Base-by-base conservation (phyloP, 2,888 invertebrate genomes). In the Sussaba pulchella region DNA sequence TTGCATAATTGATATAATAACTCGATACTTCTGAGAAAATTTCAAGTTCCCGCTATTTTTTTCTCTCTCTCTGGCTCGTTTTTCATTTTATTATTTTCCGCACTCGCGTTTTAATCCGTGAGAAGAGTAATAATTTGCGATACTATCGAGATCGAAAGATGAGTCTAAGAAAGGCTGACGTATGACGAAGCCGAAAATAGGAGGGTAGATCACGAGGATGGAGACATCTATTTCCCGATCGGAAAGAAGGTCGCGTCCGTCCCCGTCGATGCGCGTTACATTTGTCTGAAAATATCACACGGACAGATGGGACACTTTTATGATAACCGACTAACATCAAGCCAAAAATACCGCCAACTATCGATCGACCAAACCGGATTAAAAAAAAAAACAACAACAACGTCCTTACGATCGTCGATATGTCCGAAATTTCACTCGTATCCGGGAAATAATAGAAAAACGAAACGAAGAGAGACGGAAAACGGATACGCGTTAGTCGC, bases 1-100 rank as follows among this genome's bases (percentile, higher is more conserved):
- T 86, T 87, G 61, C 87, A 86, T 87, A 87, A 89, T 89, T 87
- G 86, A 86, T 84, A 85, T 85, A 87, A 88, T 87, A 87, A 88
- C 83, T 83, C 85, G 84, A 83, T 80, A 80, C 74, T 73, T 50
- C 26, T 17, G 75, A 70, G 47, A 66, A 79, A 50, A 64, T 66
- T 69, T 24, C n/a, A 4, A 10, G 21, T 31, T 50, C 50, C n/a
- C 12, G 31, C 19, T 39, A 8, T 66, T 21, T 66, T 66, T 8
- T 26, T 10, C 26, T 0, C 10, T 50, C 10, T 39, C 43, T 54
- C 41, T 41, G 31, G 41, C 1, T 24, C n/a, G 5, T 36, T 31
- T 10, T n/a, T 39, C 36, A 17, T 6, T 4, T 50, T 12, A 17
- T 24, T 54, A 14, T 54, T 54, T 12, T 21, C 19, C n/a, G 50